Percentiles rank a stretch among this genome's conserved stretches.
These are phyloP conservation scores for Azemiops feae DNA, from an alignment of 2,113 vertebrate genomes.

Conservation along the genomic window DNA sequence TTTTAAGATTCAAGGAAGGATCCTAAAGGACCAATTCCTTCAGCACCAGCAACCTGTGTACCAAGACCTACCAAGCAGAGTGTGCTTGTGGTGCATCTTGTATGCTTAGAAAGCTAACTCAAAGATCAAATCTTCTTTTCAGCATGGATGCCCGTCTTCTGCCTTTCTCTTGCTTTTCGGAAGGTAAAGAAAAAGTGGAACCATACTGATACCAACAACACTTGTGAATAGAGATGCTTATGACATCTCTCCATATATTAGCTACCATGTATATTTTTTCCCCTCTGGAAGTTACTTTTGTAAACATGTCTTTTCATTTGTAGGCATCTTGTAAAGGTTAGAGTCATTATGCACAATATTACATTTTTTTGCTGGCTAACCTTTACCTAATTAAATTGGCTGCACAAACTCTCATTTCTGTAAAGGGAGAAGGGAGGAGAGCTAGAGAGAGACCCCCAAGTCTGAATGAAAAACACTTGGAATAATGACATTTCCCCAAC, in stretches of 20 bases:
- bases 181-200: too few species aligned
- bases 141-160: background rate
- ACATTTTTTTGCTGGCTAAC: background rate
- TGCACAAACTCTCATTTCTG: background rate
- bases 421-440: background rate
- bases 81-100: background rate
- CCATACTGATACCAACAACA: background rate
- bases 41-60: background rate
- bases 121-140: background rate
- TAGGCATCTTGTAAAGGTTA: constrained; percentile 7
- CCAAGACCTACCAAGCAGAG: background rate
- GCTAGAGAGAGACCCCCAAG: background rate
- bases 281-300: background rate
- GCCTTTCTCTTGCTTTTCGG: background rate
- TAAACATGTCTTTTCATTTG: background rate
- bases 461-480: background rate
- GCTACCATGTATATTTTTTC: background rate
- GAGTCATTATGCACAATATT: background rate
- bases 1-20: background rate
- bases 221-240: background rate
- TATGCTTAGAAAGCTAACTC: background rate
- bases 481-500: background rate
- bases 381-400: background rate
- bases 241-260: background rate
- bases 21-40: background rate